These are phyloP conservation scores for Syngnathus rostellatus DNA, from an alignment of 2,797 vertebrate species.

Conservation along the genomic window DNA sequence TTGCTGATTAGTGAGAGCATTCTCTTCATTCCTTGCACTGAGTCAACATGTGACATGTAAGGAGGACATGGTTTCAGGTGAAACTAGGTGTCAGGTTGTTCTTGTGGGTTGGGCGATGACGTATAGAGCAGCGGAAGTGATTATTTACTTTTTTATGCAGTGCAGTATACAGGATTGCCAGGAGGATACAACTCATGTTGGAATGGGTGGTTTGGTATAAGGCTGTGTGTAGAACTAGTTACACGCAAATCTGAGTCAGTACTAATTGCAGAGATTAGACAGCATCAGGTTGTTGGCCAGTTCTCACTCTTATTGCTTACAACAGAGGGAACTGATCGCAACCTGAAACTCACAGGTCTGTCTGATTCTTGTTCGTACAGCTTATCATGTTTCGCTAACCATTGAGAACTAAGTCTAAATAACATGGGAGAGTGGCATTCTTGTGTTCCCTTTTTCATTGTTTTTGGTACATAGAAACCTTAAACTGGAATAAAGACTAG, in stretches of 20 bases:
- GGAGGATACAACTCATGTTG: slow-evolving; percentile 3
- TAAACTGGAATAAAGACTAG: slow-evolving; percentile 3
- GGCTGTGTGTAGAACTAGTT: not conserved
- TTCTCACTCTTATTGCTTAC: slow-evolving; percentile 36
- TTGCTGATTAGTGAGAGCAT: slow-evolving; percentile 12
- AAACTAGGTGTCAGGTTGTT: slow-evolving; percentile 19
- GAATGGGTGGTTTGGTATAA: not conserved
- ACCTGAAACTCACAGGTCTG: slow-evolving; percentile 50
- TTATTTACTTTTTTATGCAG: not conserved
- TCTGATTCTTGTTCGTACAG: slow-evolving; percentile 58
- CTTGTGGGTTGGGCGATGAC: slow-evolving; percentile 15
- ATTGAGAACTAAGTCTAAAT: slow-evolving; percentile 31
- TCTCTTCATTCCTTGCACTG: slow-evolving; percentile 10
- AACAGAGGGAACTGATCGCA: slow-evolving; percentile 50
- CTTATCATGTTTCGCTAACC: slow-evolving; percentile 62
- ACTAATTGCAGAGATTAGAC: slow-evolving; percentile 19
- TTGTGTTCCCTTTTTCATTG: slow-evolving; percentile 24
- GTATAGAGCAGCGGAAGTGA: slow-evolving; percentile 17
- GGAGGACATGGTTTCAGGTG: slow-evolving; percentile 20
- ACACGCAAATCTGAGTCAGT: not conserved
- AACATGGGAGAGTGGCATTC: slow-evolving; percentile 45
- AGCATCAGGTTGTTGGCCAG: slow-evolving; percentile 44
- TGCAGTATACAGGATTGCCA: slow-evolving; percentile 8
- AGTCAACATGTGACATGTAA: not conserved
- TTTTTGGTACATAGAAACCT: slow-evolving; percentile 11